Evolutionary conservation across 2,888 invertebrate genomes (phyloP), one percentile per base, ranked within the genome.

Genomic region (Baronia brevicornis): DNA sequence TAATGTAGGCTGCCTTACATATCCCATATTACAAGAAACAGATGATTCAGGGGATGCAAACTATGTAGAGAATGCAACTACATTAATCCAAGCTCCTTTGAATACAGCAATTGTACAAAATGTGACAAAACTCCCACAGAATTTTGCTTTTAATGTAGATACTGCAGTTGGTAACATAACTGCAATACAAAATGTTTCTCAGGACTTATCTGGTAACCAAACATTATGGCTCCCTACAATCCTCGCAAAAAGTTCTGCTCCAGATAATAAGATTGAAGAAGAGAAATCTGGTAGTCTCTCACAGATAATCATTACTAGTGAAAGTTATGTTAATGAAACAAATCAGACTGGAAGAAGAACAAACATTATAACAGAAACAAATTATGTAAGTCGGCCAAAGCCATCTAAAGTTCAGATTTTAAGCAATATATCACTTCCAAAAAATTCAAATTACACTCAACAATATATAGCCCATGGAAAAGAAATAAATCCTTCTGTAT

Each of bases 141-240:
- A 82, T 48, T 84, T 80, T 41, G 82, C 84, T 41, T 78, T 84
- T 11, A 84, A 84, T 61, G 79, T 84, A 39, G 79, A 82, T 61
- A 64, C 78, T 33, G 64, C 78, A 44, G 79, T 82, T 20, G 68
- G 80, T 25, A 84, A 84, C 38, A 73, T 85, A 23, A 72, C 84
- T 36, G 66, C 84, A 17, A 66, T 84, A 52, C 82, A 84, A 41
- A 84, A 82, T 69, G 75, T 84, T 11, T 57, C 74, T 25, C 84
- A 79, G 57, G 84, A 82, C 60, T 75, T 72, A 3, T 45, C 78
- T 6, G 72, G 78, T 19, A 72, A 63, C 38, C 82, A 74, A 46
- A 84, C 84, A 6, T 49, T 84, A 22, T 85, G 84, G 84, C 43
- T 85, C 39, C 85, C 84, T 2, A 84, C 84, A 24, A 74, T 84